Percentiles rank a stretch among this genome's conserved stretches.
Conservation (phyloP, 2,797 vertebrate genomes). For the Coregonus sp. region DNA sequence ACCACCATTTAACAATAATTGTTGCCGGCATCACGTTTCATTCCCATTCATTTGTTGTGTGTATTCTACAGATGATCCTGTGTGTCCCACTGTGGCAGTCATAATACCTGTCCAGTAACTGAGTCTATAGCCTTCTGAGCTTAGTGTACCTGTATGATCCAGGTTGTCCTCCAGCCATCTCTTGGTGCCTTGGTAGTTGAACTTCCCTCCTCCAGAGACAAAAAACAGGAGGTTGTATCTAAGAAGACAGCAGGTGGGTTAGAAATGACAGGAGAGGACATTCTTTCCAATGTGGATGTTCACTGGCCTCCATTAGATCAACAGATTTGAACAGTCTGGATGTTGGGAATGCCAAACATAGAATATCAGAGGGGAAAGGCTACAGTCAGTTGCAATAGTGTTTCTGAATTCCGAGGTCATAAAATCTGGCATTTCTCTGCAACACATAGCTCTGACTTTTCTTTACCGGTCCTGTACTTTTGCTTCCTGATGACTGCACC, state of each 20-base stretch:
- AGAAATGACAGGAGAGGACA: background rate
- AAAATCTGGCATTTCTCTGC: background rate
- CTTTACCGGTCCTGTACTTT: background rate
- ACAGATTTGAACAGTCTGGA: background rate
- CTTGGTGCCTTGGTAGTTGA: constrained; percentile 98
- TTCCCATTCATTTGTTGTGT: background rate
- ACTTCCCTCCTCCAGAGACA: constrained; percentile 95
- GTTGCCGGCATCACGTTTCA: background rate
- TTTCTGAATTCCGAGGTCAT: background rate
- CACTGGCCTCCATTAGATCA: background rate
- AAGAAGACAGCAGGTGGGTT: constrained; percentile 26
- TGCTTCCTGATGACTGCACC: background rate
- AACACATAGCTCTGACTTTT: background rate
- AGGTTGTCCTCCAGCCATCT: constrained; percentile 97
- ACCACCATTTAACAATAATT: background rate
- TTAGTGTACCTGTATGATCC: constrained; percentile 90
- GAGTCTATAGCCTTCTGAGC: background rate
- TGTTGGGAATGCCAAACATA: background rate
- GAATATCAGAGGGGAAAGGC: background rate
- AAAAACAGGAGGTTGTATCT: constrained; percentile 98
- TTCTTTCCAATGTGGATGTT: background rate
- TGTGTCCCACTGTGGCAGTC: too few species aligned
- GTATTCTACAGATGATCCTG: background rate
- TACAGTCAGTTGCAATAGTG: background rate
- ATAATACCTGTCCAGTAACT: too few species aligned